A percentile compares a stretch with the other conserved stretches of the same genome.
Conservation (phyloP, 2,113 vertebrate genomes). For the Plecotus auritus region DNA sequence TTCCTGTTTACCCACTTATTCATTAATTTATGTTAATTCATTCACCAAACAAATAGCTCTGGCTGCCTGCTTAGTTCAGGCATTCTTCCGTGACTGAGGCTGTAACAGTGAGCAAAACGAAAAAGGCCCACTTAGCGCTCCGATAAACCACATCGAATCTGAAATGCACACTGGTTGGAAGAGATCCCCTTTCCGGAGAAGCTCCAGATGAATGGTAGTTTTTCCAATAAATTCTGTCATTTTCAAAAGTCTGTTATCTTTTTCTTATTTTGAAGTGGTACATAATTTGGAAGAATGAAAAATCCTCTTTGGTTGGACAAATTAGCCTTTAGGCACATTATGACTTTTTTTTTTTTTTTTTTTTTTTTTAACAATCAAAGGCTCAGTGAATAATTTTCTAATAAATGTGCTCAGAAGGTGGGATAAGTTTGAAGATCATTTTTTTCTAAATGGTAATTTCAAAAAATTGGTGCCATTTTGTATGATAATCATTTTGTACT, state of each 20-base stretch:
- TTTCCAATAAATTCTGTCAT: neutral
- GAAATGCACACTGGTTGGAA: neutral
- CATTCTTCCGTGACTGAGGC: neutral
- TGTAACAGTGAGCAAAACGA: neutral
- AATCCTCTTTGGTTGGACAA: slow-evolving; percentile 20
- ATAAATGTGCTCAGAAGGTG: neutral
- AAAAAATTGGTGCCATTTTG: neutral
- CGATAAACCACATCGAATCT: neutral
- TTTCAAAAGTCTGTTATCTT: slow-evolving; percentile 22
- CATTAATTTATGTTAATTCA: neutral
- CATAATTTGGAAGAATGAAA: slow-evolving; percentile 34
- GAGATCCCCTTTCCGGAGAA: neutral
- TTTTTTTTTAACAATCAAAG: neutral
- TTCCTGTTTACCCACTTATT: neutral
- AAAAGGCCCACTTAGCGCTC: neutral
- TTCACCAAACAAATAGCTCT: neutral
- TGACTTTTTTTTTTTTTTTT: slow-evolving; percentile 35
- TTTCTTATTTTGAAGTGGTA: slow-evolving; percentile 12
- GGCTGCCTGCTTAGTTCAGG: neutral
- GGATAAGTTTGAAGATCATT: slow-evolving; percentile 11
- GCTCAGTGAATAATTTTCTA: neutral
- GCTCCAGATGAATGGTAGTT: neutral
- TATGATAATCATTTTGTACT: neutral
- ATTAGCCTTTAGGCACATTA: neutral
- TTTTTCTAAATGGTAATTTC: slow-evolving; percentile 23